Conservation (phyloP, 2,888 invertebrate species). For the Eupithecia insigniata region DNA sequence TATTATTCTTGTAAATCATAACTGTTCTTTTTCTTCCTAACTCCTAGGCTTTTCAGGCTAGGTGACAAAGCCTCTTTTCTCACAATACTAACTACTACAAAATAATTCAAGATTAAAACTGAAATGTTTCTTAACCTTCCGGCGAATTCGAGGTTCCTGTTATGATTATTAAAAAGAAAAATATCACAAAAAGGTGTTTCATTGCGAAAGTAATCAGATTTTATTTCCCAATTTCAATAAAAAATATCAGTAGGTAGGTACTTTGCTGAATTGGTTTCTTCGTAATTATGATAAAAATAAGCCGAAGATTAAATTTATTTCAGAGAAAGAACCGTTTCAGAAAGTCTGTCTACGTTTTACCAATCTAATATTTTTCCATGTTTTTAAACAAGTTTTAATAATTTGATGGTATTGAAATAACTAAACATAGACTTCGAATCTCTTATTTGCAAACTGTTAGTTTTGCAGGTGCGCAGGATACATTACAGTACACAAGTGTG, state of each 20-base stretch:
- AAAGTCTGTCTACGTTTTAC: neutral
- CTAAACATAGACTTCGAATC: too few relatives aligned
- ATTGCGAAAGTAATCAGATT: conserved; percentile 17
- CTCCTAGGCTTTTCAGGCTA: too few relatives aligned
- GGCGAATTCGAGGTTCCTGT: neutral
- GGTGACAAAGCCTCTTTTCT: too few relatives aligned
- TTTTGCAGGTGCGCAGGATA: too few relatives aligned
- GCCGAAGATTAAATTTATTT: conserved; percentile 12
- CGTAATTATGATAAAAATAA: conserved; percentile 10
- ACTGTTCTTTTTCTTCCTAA: too few relatives aligned
- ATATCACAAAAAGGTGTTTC: conserved; percentile 13
- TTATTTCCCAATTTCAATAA: conserved; percentile 15
- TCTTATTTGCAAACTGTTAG: too few relatives aligned
- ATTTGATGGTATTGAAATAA: too few relatives aligned
- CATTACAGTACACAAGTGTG: too few relatives aligned
- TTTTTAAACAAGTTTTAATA: too few relatives aligned
- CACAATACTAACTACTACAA: too few relatives aligned
- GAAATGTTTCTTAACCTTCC: neutral
- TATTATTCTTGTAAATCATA: too few relatives aligned
- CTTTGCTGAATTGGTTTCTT: conserved; percentile 12
- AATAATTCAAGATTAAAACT: neutral
- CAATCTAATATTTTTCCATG: neutral
- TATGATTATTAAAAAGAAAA: conserved; percentile 13
- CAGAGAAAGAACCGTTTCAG: neutral
- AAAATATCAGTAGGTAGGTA: conserved; percentile 1